These are phyloP conservation scores for Psilopogon haemacephalus DNA, from an alignment of 2,113 vertebrate genomes.

Conservation along the genomic window DNA sequence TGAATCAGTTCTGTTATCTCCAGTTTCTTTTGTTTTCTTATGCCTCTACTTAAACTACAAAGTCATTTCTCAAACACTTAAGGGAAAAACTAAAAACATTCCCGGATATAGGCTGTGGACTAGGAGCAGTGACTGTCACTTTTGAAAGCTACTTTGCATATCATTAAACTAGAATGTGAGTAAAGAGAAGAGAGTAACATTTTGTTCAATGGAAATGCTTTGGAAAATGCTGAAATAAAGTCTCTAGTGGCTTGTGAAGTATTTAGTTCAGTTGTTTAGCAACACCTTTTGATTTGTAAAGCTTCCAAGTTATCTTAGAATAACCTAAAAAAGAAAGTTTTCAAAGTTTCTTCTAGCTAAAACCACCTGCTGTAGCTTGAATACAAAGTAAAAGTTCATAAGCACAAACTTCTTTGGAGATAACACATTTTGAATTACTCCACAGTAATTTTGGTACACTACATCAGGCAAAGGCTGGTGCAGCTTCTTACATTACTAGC, in stretches of 20 bases:
- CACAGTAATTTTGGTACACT: constrained; percentile 24
- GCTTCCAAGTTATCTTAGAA: background rate
- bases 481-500: constrained; percentile 9
- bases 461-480: constrained; percentile 1
- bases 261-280: background rate
- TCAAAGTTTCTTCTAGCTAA: background rate
- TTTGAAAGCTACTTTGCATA: constrained; percentile 30
- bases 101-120: background rate
- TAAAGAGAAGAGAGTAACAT: background rate
- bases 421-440: constrained; percentile 45
- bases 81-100: background rate
- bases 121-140: background rate
- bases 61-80: constrained; percentile 15
- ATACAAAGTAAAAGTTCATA: constrained; percentile 4
- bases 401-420: constrained; percentile 47
- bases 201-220: background rate
- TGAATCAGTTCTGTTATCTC: background rate
- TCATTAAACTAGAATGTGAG: background rate
- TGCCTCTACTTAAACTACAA: background rate
- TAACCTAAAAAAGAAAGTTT: background rate
- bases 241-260: background rate
- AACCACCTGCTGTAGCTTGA: background rate
- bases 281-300: constrained; percentile 23
- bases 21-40: background rate
- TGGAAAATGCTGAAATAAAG: background rate